Evolutionary conservation across 1,140 invertebrate species (phyloP).

Genomic region (Chrysopa pallens): DNA sequence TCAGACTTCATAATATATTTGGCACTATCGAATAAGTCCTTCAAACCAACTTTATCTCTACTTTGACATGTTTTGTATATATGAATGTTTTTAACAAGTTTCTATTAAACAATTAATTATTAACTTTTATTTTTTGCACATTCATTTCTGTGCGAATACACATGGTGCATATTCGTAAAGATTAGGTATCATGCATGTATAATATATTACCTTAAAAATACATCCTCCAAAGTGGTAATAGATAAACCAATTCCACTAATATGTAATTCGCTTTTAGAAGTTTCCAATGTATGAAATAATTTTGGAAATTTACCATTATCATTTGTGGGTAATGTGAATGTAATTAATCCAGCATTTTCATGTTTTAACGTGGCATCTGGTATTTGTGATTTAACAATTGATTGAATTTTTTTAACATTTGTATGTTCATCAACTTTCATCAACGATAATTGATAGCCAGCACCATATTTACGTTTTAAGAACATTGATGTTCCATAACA

Average conservation of each 20-base stretch:
- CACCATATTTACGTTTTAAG: constrained; percentile 30
- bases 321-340: constrained; percentile 23
- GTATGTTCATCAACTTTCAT: background rate
- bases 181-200: too few relatives aligned
- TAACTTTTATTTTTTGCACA: too few relatives aligned
- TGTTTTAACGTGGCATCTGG: constrained; percentile 26
- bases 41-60: too few relatives aligned
- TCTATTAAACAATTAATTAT: too few relatives aligned
- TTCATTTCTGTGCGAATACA: too few relatives aligned
- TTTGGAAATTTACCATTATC: constrained; percentile 17
- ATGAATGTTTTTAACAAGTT: too few relatives aligned
- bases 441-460: constrained; percentile 14
- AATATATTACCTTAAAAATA: constrained; percentile 46
- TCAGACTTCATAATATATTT: too few relatives aligned
- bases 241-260: constrained; percentile 38
- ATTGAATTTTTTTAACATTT: constrained; percentile 7
- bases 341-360: constrained; percentile 24
- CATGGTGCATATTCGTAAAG: too few relatives aligned
- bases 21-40: too few relatives aligned
- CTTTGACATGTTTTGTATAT: too few relatives aligned
- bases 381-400: constrained; percentile 24
- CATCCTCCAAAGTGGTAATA: constrained; percentile 50
- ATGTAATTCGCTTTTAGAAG: constrained; percentile 23
- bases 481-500: constrained; percentile 39
- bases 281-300: constrained; percentile 34